These are phyloP conservation scores for Diadema setosum DNA, from an alignment of 35 echinoderm and acorn worm species.

Conservation along the genomic window DNA sequence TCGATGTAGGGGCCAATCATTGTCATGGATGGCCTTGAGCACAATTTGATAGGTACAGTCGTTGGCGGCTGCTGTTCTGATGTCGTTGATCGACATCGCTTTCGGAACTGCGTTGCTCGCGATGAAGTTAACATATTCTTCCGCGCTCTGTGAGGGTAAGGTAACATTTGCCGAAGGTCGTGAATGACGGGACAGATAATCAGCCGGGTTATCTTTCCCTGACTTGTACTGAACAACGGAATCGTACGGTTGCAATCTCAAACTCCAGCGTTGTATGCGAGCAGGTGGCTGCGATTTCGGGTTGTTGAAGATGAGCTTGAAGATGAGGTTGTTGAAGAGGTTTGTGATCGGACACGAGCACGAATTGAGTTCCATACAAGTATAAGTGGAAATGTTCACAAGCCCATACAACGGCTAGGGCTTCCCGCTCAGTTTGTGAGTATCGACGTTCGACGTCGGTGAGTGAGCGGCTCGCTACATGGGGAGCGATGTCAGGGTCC, in stretches of 20 bases:
- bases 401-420: constrained; percentile 26
- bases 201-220: constrained; percentile 42
- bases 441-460: constrained; percentile 30
- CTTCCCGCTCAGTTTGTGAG: constrained; percentile 50
- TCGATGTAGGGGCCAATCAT: not conserved
- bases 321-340: not conserved
- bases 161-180: not conserved
- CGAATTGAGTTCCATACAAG: constrained; percentile 17
- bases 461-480: constrained; percentile 37
- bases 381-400: constrained; percentile 50
- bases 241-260: constrained; percentile 27
- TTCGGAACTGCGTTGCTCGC: constrained; percentile 28
- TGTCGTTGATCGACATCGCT: constrained; percentile 33
- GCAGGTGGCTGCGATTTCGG: constrained; percentile 29
- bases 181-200: constrained; percentile 47
- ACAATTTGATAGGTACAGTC: constrained; percentile 5
- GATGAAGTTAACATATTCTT: constrained; percentile 24
- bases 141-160: not conserved
- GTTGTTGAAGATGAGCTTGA: constrained; percentile 6
- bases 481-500: not conserved
- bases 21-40: not conserved
- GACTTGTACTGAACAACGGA: constrained; percentile 31
- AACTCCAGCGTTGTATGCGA: constrained; percentile 49
- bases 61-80: not conserved
- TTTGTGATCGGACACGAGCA: constrained; percentile 40